Base-by-base conservation (phyloP, 2,888 invertebrate species). In the Andricus curvator region DNA sequence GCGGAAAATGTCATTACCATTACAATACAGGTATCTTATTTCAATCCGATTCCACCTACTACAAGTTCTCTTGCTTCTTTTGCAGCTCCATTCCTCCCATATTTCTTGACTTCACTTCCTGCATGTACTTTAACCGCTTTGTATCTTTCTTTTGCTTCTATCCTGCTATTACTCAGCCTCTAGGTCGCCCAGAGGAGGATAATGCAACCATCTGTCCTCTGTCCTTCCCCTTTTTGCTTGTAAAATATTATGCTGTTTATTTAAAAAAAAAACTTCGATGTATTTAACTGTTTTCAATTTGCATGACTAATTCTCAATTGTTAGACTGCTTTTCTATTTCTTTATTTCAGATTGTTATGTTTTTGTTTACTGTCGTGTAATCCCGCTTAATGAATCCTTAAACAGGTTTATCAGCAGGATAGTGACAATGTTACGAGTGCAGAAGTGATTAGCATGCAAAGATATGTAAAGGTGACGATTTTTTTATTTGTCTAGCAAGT, bases 31-130 rank as follows among this genome's bases (percentile, higher is more conserved):
- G 56, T 74, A 74, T 74, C 74, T 51, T 33, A 56, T 74, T 74
- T 33, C 56, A 74, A 56, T 37, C 56, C 74, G 74, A 74, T 74
- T 74, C 74, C 74, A 74, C 56, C 74, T 74, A 74, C 74, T 74
- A 74, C 70, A 74, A 56, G 74, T 56, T 13, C 33, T 25, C 17
- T 70, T 70, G 68, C 68, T 70, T 33, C 74, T 74, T 74, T 56
- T 33, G 56, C 56, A 74, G 74, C 33, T 74, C 74, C 29, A 74
- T 74, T 74, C 74, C 51, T 56, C 56, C 51, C 56, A 74, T 74
- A 74, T 74, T 74, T 74, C 74, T 48, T 29, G 48, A 20, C 74
- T 74, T 25, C n/a, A 74, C 74, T 74, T 74, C 74, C 74, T 74
- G 20, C 74, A 74, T 74, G 74, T 74, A 51, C 74, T 74, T 74